Conservation (phyloP, 2,113 vertebrate genomes). For the Dromiciops gliroides region DNA sequence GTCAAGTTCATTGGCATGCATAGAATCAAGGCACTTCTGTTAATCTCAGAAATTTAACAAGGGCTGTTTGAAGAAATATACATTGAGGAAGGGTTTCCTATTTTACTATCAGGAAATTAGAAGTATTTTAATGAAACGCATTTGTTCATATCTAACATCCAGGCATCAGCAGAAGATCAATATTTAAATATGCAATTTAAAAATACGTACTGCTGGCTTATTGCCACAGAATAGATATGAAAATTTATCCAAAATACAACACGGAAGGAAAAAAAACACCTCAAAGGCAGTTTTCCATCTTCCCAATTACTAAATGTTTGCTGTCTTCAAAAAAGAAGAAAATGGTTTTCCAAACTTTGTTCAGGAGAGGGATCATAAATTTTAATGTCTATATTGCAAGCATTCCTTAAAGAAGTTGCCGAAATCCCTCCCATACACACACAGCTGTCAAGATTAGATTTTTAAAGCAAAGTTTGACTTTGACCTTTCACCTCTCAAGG, state of each 20-base stretch:
- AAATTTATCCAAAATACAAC: constrained; percentile 3
- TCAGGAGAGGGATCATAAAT: constrained; percentile 21
- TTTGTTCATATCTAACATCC: constrained; percentile 72
- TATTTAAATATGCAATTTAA: constrained; percentile 63
- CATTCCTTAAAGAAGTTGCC: constrained; percentile 12
- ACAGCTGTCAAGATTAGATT: not conserved
- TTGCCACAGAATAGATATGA: constrained; percentile 49
- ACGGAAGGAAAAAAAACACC: constrained; percentile 27
- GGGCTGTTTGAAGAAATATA: constrained; percentile 59
- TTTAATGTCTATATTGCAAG: constrained; percentile 2
- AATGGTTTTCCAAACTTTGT: constrained; percentile 7
- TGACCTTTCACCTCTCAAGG: not conserved
- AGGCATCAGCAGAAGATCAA: constrained; percentile 72
- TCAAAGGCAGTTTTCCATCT: not conserved
- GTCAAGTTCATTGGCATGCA: constrained; percentile 69
- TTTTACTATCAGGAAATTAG: constrained; percentile 77
- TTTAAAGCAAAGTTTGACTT: not conserved
- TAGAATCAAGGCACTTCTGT: constrained; percentile 64
- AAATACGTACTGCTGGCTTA: constrained; percentile 52
- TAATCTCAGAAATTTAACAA: constrained; percentile 59
- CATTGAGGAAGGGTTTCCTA: constrained; percentile 61
- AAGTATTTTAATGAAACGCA: constrained; percentile 76
- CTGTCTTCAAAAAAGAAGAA: constrained; percentile 30
- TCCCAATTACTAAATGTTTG: constrained; percentile 62
- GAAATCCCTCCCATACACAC: not conserved